Percentiles rank a stretch among this genome's conserved stretches.
phyloP scores from a whole-genome alignment of 2,113 vertebrate species.

The Patagioenas fasciata region DNA sequence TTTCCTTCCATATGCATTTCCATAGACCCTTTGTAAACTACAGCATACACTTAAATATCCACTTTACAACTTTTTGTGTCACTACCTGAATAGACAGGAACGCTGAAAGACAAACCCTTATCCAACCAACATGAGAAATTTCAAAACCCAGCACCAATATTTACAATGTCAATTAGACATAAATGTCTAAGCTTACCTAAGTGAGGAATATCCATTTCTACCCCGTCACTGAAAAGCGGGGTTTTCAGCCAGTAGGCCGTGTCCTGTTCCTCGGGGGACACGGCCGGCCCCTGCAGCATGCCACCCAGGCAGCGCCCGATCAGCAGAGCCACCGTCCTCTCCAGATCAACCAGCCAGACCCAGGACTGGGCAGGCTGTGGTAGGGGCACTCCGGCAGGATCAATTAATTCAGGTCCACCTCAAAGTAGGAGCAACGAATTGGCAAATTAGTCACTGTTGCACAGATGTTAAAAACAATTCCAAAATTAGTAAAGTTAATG shows the following conservation, averaged over 20 bases:
- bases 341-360: constrained; percentile 97
- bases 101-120: not conserved
- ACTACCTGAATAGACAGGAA: not conserved
- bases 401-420: constrained; percentile 88
- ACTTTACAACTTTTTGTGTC: not conserved
- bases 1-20: not conserved
- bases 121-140: not conserved
- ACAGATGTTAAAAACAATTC: not conserved
- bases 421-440: not conserved
- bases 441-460: not conserved
- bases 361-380: constrained; percentile 86
- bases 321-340: constrained; percentile 91
- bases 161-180: not conserved
- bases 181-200: constrained; percentile 90
- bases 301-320: constrained; percentile 94
- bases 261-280: constrained; percentile 91
- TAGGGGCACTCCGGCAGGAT: constrained; percentile 83
- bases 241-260: constrained; percentile 95
- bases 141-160: not conserved
- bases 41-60: not conserved
- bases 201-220: constrained; percentile 91
- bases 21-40: not conserved
- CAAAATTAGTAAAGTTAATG: not conserved
- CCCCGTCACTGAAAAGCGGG: constrained; percentile 91
- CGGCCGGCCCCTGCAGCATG: constrained; percentile 91